Conservation (phyloP, 2,888 invertebrate species). For the Lymantria dispar region DNA sequence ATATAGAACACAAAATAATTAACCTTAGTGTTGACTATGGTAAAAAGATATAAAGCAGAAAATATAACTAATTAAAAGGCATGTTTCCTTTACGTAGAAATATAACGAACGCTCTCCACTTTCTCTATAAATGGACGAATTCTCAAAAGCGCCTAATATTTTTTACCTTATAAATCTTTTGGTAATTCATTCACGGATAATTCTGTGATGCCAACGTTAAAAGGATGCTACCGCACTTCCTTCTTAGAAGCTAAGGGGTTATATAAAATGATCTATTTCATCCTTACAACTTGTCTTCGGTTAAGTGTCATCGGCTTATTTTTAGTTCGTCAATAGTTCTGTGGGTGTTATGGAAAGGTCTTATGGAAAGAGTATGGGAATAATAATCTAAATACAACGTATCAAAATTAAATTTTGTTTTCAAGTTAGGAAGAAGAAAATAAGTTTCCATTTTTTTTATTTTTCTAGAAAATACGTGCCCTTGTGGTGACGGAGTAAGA, state of each 20-base stretch:
- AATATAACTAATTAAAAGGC: background rate
- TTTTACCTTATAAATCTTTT: slow-evolving; percentile 6
- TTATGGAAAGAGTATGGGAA: background rate
- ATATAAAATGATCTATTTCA: slow-evolving; percentile 38
- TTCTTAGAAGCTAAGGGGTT: slow-evolving; percentile 23
- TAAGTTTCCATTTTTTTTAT: too few species aligned
- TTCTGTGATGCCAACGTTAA: slow-evolving; percentile 15
- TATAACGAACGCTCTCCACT: background rate
- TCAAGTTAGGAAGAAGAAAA: too few species aligned
- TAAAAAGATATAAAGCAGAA: background rate
- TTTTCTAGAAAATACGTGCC: too few species aligned
- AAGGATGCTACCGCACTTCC: slow-evolving; percentile 11
- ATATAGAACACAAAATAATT: too few species aligned
- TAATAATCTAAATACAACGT: too few species aligned
- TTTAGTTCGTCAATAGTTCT: slow-evolving; percentile 25
- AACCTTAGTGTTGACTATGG: too few species aligned
- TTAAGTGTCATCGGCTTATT: slow-evolving; percentile 31
- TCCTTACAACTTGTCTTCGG: slow-evolving; percentile 23
- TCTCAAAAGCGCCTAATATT: background rate
- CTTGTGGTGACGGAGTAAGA: too few species aligned
- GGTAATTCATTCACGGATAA: slow-evolving; percentile 30
- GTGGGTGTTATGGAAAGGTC: slow-evolving; percentile 2
- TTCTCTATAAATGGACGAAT: background rate
- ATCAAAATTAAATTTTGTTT: too few species aligned
- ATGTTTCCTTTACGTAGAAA: background rate